Conservation (phyloP, 2,113 vertebrate genomes). For the Leptosomus discolor region DNA sequence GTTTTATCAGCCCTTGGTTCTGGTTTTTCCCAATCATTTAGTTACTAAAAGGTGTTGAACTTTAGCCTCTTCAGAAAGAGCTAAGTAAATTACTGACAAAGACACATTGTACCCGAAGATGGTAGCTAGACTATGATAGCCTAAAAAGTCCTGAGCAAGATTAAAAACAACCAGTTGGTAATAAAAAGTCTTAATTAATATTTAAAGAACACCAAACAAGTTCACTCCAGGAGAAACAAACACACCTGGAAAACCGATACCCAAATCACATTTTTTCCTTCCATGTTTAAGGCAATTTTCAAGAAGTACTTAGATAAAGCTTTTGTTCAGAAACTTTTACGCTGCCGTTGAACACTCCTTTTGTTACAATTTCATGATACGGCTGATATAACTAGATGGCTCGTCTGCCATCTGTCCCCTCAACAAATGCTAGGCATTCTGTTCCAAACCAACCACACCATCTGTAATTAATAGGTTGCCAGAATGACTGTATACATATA, state of each 20-base stretch:
- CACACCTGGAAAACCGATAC: not conserved
- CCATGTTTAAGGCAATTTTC: not conserved
- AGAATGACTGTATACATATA: not conserved
- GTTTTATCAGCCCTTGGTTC: not conserved
- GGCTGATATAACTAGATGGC: constrained; percentile 1
- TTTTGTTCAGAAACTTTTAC: not conserved
- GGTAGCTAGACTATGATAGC: not conserved
- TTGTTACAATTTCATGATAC: not conserved
- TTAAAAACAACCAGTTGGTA: not conserved
- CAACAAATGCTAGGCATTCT: constrained; percentile 21
- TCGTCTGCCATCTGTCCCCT: constrained; percentile 49
- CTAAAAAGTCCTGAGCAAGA: not conserved
- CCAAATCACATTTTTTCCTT: not conserved
- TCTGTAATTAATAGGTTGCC: constrained; percentile 53
- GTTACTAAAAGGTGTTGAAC: not conserved
- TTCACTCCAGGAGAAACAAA: not conserved
- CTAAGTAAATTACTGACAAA: constrained; percentile 12
- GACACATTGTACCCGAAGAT: not conserved
- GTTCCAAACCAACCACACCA: constrained; percentile 42
- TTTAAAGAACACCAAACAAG: not conserved
- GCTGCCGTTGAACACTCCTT: not conserved
- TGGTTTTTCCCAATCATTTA: not conserved
- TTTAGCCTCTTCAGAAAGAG: not conserved
- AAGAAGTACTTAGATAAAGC: not conserved
- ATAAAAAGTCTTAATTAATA: not conserved